A percentile compares a stretch with the other conserved stretches of the same genome.
These are phyloP conservation scores for Bedellia somnulentella DNA, from an alignment of 2,888 invertebrate genomes.

Conservation along the genomic window DNA sequence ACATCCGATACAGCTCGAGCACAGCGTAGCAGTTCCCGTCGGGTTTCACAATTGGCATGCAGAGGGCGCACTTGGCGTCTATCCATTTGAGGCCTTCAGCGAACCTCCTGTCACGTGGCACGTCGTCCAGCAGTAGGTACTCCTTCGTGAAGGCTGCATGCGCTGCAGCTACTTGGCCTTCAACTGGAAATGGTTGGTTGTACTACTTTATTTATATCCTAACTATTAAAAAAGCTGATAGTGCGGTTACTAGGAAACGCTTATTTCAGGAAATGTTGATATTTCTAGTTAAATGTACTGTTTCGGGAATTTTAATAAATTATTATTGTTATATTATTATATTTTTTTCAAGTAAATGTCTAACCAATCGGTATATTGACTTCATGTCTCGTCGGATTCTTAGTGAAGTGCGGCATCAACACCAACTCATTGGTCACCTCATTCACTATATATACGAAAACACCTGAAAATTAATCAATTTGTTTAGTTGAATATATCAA, in stretches of 20 bases:
- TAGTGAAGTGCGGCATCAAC: constrained; percentile 45
- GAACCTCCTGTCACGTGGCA: constrained; percentile 57
- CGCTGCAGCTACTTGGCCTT: constrained; percentile 56
- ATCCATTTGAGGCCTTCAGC: constrained; percentile 60
- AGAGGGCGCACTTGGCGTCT: constrained; percentile 59
- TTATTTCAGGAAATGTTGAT: too few relatives aligned
- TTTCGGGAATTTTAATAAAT: too few relatives aligned
- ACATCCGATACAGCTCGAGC: constrained; percentile 56
- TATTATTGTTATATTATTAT: too few relatives aligned
- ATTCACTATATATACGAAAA: constrained; percentile 60
- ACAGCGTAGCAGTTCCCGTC: constrained; percentile 63
- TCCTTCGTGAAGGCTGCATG: constrained; percentile 61
- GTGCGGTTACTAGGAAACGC: too few relatives aligned
- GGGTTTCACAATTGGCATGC: constrained; percentile 62
- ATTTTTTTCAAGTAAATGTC: too few relatives aligned
- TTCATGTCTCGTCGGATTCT: constrained; percentile 47
- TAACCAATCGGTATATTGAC: constrained; percentile 62
- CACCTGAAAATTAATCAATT: constrained; percentile 48
- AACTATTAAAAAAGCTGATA: too few relatives aligned
- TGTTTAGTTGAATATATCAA: too few relatives aligned
- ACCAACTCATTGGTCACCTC: constrained; percentile 54
- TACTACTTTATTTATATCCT: too few relatives aligned
- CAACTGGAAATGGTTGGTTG: constrained; percentile 20
- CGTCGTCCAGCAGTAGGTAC: constrained; percentile 54
- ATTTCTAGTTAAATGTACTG: too few relatives aligned